Evolutionary conservation across 2,797 vertebrate genomes (phyloP).

Genomic region (Apodemus agrarius): DNA sequence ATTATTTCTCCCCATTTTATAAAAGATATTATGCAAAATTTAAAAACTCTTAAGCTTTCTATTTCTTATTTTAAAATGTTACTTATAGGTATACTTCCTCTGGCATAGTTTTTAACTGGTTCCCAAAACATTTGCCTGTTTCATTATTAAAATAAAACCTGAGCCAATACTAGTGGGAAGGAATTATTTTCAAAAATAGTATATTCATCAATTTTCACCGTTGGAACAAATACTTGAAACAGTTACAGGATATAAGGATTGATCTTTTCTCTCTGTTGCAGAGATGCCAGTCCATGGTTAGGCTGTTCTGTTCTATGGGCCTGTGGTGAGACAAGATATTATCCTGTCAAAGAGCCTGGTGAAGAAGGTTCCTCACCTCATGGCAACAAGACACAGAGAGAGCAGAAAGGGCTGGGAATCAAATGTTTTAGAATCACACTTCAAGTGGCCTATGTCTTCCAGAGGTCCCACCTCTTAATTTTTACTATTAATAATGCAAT

Average conservation of each 20-base stretch:
- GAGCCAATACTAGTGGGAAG: neutral
- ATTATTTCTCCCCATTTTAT: neutral
- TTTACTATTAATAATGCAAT: neutral
- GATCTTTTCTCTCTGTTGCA: neutral
- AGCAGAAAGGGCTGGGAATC: neutral
- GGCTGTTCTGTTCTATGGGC: neutral
- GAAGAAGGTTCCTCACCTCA: too few species aligned
- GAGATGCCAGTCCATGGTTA: neutral
- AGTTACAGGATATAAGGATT: neutral
- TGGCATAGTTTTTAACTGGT: neutral
- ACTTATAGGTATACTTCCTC: neutral
- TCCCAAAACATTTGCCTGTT: conserved; percentile 11
- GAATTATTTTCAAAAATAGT: neutral
- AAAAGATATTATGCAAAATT: neutral
- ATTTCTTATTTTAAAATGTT: neutral
- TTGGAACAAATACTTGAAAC: neutral
- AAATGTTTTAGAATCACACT: neutral
- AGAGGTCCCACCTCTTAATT: neutral
- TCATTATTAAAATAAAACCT: neutral
- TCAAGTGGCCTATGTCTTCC: neutral
- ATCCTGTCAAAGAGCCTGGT: too few species aligned
- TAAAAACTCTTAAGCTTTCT: neutral
- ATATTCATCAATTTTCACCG: neutral
- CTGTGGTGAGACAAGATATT: neutral
- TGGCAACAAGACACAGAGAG: neutral